phyloP scores from a whole-genome alignment of 2,113 vertebrate species.

The Podarcis muralis region DNA sequence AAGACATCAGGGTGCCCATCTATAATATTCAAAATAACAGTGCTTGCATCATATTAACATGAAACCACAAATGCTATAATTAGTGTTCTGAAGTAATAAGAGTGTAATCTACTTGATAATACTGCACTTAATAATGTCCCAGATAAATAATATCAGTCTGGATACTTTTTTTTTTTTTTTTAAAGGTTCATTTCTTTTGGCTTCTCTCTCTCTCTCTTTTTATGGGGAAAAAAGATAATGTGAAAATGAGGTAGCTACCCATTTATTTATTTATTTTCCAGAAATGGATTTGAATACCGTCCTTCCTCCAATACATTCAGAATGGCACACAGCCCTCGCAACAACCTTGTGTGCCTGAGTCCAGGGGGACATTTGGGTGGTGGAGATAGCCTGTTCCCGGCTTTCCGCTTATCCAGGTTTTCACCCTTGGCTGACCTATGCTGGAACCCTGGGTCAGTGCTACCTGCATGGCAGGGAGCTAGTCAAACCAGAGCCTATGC shows the following conservation, averaged over 20 bases:
- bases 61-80: conserved; percentile 63
- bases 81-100: conserved; percentile 61
- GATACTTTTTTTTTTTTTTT: conserved; percentile 40
- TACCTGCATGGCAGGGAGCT: no score
- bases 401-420: no score
- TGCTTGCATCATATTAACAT: conserved; percentile 63
- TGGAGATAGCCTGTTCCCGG: no score
- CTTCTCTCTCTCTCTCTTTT: not conserved
- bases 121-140: conserved; percentile 54
- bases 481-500: no score
- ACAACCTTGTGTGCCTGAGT: not conserved
- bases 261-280: no score
- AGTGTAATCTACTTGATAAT: conserved; percentile 63
- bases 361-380: no score
- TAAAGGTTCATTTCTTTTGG: conserved; percentile 25
- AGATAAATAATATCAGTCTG: conserved; percentile 45
- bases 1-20: conserved; percentile 43
- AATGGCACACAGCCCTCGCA: not conserved
- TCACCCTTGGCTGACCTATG: no score
- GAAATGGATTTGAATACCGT: not conserved
- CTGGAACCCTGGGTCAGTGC: no score
- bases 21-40: conserved; percentile 53
- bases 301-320: not conserved
- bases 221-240: not conserved
- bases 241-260: not conserved